Base-by-base conservation (phyloP, 2,797 vertebrate species). In the Botia kubotai region DNA sequence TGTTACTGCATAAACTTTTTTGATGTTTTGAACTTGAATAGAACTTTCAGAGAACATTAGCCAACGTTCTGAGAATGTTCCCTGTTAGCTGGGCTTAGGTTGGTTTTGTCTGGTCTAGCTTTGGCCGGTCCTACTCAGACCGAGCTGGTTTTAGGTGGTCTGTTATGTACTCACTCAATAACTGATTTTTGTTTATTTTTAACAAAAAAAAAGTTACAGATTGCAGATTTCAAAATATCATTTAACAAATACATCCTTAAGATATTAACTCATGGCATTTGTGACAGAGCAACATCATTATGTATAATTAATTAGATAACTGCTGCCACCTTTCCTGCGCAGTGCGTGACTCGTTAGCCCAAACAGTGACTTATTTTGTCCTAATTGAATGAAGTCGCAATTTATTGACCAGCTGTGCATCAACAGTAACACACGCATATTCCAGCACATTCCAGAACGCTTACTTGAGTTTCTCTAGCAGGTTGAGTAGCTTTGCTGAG, bases 391-490 rank as follows among this genome's bases (percentile, higher is more conserved):
- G 46, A 72, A 67, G 62, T 43, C 2, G 14, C 71, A 13, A 72
- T 72, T 50, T 39, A 52, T 53, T 65, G 26, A 53, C 23, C 55
- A 11, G 11, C n/a, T 33, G 65, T 48, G 66, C 69, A 14, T 71
- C 10, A 33, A 52, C 68, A 48, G 52, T 60, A 71, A 68, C 75
- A 75, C 43, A 65, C 72, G 62, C 14, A 63, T 75, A 55, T 70
- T 68, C 65, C 66, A 17, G 46, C 43, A 70, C 84, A 87, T 85
- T 80, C 82, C 80, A 5, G 21, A 68, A n/a, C 71, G 72, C 43
- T 63, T 65, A 81, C 73, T 82, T 72, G 82, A 76, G 82, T 85
- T 88, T 83, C 76, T 57, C 36, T 72, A 57, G 66, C 78, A 77
- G 36, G 57, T 72, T 72, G 77, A 19, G 60, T 50, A 26, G 29